Base-by-base conservation (phyloP, 2,888 invertebrate species). In the Eilema depressum region DNA sequence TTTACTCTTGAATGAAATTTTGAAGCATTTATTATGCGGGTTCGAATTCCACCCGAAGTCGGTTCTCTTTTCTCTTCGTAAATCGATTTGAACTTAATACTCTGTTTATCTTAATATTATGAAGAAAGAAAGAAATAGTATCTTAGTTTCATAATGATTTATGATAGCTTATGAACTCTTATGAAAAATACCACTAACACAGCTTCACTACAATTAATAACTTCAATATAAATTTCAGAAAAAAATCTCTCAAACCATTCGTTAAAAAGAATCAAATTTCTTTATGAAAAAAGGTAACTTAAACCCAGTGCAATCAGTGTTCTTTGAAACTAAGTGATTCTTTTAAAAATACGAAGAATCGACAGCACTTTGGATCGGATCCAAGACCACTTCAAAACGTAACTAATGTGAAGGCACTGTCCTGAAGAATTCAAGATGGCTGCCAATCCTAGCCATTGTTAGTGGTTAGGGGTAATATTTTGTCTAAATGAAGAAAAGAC, bases 351-450 rank as follows among this genome's bases (percentile, higher is more conserved):
- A 70, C 65, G 53, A 57, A 64, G 37, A 76, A 72, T 76, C 70
- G 77, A 78, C 73, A 76, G 66, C 75, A 79, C 77, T 81, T 85
- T 84, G 84, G 81, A 78, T 65, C 63, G 20, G 37, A 62, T 81
- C 83, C 85, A 85, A 83, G 33, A 20, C 17, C 41, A 61, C 47
- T 60, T 28, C 26, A 8, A 61, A 33, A 41, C 59, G 66, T 71
- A 74, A 77, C 64, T 74, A 79, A 79, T 73, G 75, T 71, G 61
- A 64, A 25, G 28, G 67, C 61, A 63, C 67, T 65, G n/a, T 60
- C 60, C 26, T 25, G n/a, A 65, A 62, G 12, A 66, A 68, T 69
- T 63, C 57, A 56, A 63, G 30, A 71, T 68, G 68, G 67, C 70
- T 66, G 56, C 65, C 33, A 30, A 53, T 20, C 33, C 1, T 59